Percentiles rank a stretch among this genome's conserved stretches.
Conservation (phyloP, 2,888 invertebrate genomes). For the Amblyteles armatorius region DNA sequence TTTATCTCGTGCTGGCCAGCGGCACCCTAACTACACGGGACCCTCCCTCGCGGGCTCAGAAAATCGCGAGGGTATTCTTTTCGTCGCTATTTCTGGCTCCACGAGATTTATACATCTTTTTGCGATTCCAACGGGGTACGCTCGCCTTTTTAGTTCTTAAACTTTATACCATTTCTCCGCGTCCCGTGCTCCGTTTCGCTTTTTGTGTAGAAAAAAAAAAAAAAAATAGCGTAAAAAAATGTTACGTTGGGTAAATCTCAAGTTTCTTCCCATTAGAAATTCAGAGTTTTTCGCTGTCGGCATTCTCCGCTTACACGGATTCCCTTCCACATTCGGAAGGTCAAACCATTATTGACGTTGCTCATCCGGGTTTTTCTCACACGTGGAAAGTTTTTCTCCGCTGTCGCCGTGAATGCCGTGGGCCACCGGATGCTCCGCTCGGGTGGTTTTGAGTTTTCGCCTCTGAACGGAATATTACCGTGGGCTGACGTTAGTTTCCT, state of each 20-base stretch:
- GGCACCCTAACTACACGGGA: background rate
- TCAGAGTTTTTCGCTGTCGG: constrained; percentile 3
- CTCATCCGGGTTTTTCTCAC: constrained; percentile 43
- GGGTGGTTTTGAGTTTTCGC: constrained; percentile 40
- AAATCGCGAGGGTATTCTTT: constrained; percentile 11
- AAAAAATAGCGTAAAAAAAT: background rate
- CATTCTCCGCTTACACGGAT: background rate
- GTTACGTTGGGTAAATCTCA: background rate
- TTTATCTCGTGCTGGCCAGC: constrained; percentile 47
- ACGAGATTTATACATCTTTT: constrained; percentile 16
- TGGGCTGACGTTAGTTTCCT: background rate
- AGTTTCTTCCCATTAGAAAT: constrained; percentile 13
- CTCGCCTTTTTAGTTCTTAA: constrained; percentile 9
- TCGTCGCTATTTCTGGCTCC: constrained; percentile 6
- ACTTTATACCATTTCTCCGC: background rate
- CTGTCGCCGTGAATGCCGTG: background rate
- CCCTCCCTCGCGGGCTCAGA: background rate
- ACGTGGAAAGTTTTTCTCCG: background rate
- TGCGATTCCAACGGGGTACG: background rate
- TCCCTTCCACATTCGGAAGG: background rate
- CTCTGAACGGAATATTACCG: constrained; percentile 31
- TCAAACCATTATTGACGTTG: constrained; percentile 32
- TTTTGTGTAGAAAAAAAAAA: background rate
- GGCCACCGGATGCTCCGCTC: constrained; percentile 8
- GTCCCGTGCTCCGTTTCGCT: background rate